These are phyloP conservation scores for Rhinichthys klamathensis DNA, from an alignment of 2,113 vertebrate genomes.

Conservation along the genomic window DNA sequence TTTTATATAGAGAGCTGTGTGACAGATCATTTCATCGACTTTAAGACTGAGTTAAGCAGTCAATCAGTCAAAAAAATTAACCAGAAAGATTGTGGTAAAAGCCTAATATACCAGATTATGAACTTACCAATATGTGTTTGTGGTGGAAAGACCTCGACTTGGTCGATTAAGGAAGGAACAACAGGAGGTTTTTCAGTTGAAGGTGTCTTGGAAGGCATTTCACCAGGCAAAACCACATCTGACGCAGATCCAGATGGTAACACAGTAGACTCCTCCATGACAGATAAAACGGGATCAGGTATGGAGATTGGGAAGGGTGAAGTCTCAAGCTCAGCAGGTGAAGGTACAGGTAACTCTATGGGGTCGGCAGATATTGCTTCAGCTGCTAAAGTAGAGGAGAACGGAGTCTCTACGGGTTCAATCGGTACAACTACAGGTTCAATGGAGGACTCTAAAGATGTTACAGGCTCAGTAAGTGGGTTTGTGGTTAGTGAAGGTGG, in stretches of 20 bases:
- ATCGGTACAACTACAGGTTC: neutral
- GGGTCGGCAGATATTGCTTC: neutral
- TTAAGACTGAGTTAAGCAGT: neutral
- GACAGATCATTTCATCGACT: neutral
- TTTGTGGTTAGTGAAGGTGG: neutral
- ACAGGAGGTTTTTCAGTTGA: neutral
- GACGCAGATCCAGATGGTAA: neutral
- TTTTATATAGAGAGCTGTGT: neutral
- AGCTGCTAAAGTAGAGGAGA: neutral
- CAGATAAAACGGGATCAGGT: neutral
- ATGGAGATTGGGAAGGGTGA: neutral
- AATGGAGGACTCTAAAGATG: neutral
- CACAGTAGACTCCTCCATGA: neutral
- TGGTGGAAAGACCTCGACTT: conserved; percentile 13
- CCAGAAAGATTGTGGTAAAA: neutral
- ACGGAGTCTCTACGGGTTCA: conserved; percentile 10
- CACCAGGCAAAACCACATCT: neutral
- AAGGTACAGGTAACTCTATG: neutral
- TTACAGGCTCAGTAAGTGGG: neutral
- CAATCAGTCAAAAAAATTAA: neutral
- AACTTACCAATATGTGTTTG: conserved; percentile 61
- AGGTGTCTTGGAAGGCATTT: neutral
- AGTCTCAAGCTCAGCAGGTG: neutral
- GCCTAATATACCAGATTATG: neutral
- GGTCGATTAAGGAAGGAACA: conserved; percentile 15